Conservation (phyloP, 2,888 invertebrate genomes). For the Pandemis cinnamomeana region DNA sequence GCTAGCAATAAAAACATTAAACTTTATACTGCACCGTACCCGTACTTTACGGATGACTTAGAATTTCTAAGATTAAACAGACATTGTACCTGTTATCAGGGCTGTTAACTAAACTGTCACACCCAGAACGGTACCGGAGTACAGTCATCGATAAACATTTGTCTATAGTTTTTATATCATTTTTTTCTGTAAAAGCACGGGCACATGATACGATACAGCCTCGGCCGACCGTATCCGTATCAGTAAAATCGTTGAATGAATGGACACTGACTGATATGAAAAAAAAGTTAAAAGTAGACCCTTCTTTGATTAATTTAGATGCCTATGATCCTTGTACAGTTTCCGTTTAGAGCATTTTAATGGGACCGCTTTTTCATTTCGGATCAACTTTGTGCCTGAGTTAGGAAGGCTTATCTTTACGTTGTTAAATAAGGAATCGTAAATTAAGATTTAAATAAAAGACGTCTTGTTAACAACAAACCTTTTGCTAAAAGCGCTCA, state of each 20-base stretch:
- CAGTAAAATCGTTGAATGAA: conserved; percentile 36
- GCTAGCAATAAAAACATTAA: too few relatives aligned
- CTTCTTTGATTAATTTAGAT: conserved; percentile 41
- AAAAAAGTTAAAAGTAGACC: conserved; percentile 36
- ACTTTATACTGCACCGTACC: neutral
- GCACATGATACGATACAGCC: conserved; percentile 12
- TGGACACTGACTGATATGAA: conserved; percentile 34
- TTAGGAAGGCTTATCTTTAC: conserved; percentile 70
- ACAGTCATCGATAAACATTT: conserved; percentile 21
- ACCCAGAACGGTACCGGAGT: conserved; percentile 6
- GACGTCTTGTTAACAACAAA: conserved; percentile 80
- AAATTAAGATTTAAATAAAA: conserved; percentile 81
- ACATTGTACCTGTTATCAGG: conserved; percentile 18
- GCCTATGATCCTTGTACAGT: conserved; percentile 43
- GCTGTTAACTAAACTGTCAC: conserved; percentile 35
- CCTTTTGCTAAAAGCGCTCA: conserved; percentile 80
- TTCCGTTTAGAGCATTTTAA: conserved; percentile 51
- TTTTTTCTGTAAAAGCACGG: conserved; percentile 13
- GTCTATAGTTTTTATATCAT: conserved; percentile 26
- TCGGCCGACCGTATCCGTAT: conserved; percentile 33
- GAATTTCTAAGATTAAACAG: conserved; percentile 3
- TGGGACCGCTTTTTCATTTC: conserved; percentile 48
- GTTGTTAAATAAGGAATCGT: conserved; percentile 70
- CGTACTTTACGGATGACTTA: neutral
- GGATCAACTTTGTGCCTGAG: conserved; percentile 55